A percentile compares a stretch with the other conserved stretches of the same genome.
phyloP scores from a whole-genome alignment of 2,888 invertebrate genomes.

The Yponomeuta cagnagella region DNA sequence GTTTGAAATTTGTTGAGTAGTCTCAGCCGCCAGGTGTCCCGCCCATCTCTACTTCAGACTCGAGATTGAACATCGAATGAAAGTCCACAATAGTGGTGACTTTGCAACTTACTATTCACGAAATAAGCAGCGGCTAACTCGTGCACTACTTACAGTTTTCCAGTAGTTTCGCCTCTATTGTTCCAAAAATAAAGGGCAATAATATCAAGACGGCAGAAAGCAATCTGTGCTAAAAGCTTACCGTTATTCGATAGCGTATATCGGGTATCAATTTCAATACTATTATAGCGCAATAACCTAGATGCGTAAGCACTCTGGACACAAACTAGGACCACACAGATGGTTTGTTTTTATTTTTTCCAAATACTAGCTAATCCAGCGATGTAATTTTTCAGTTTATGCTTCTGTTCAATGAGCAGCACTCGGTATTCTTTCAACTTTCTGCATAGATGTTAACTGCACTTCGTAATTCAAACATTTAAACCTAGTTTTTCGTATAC shows the following conservation, averaged over 20 bases:
- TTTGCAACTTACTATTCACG: no score
- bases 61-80: no score
- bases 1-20: no score
- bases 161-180: background rate
- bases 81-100: no score
- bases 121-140: background rate
- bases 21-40: no score
- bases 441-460: no score
- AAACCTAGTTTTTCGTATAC: no score
- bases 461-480: no score
- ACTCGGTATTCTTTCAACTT: no score
- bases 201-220: slow-evolving; percentile 23
- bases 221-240: slow-evolving; percentile 51
- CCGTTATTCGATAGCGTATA: slow-evolving; percentile 42
- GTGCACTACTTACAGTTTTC: slow-evolving; percentile 25
- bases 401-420: no score
- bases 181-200: background rate
- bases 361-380: background rate
- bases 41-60: no score
- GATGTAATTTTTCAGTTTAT: no score
- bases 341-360: background rate
- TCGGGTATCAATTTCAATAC: slow-evolving; percentile 48
- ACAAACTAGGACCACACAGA: background rate
- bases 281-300: slow-evolving; percentile 57
- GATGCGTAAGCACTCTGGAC: slow-evolving; percentile 63